A percentile compares a stretch with the other conserved stretches of the same genome.
These are phyloP conservation scores for Actinemys pallida DNA, from an alignment of 2,113 vertebrate species.

Conservation along the genomic window DNA sequence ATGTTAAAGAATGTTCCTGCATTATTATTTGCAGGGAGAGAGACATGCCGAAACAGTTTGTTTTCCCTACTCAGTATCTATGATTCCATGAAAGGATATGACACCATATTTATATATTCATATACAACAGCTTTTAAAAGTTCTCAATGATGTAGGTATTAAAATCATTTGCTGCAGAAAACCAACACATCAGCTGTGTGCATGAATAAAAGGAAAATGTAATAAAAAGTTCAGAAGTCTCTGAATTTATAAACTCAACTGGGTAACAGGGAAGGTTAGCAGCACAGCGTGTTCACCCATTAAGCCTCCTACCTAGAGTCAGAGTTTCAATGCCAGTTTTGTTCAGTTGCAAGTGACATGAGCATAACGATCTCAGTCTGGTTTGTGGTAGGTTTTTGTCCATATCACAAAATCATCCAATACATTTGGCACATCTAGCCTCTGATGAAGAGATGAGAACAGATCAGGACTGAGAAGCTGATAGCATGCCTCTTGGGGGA, in stretches of 20 bases:
- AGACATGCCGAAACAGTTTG: neutral
- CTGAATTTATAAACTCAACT: neutral
- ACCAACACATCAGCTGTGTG: neutral
- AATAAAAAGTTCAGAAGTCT: neutral
- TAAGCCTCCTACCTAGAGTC: accelerated
- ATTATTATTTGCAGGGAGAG: neutral
- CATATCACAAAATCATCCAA: accelerated
- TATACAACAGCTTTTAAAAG: neutral
- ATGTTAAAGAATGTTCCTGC: neutral
- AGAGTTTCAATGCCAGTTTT: neutral
- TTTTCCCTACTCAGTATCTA: neutral
- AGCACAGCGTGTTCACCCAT: neutral
- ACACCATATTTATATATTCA: neutral
- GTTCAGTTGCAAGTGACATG: accelerated
- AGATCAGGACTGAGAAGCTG: neutral
- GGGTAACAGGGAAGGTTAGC: neutral
- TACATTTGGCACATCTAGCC: accelerated
- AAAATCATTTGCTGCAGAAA: neutral
- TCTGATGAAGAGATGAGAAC: neutral
- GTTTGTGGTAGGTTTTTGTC: neutral
- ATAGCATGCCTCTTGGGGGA: neutral
- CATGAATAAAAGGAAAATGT: neutral
- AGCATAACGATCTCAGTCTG: neutral
- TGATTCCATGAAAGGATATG: neutral
- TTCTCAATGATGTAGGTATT: neutral